phyloP scores from a whole-genome alignment of 2,888 invertebrate species.

The Sialis fuliginosa region DNA sequence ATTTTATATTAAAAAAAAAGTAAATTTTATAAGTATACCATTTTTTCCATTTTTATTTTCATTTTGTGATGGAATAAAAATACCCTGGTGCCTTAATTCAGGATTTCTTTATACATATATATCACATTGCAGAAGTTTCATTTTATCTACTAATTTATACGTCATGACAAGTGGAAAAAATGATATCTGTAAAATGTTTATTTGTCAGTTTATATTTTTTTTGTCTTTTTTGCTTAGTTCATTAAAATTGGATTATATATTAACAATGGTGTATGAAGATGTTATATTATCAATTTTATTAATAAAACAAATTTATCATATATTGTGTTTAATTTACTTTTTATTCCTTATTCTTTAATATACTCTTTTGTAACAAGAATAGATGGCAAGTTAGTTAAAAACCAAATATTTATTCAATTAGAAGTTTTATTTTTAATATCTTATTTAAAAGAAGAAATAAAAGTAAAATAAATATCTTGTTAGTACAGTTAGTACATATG shows the following conservation, averaged over 20 bases:
- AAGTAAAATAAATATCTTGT: too few species aligned
- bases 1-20: constrained; percentile 1
- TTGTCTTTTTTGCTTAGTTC: constrained; percentile 2
- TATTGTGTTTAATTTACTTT: too few species aligned
- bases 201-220: constrained; percentile 2
- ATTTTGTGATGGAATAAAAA: constrained; percentile 1
- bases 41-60: constrained; percentile 5
- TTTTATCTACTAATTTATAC: constrained; percentile 1
- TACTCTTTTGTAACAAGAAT: too few species aligned
- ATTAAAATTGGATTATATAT: constrained; percentile 3
- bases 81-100: constrained; percentile 7
- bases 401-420: too few species aligned
- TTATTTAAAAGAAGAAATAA: too few species aligned
- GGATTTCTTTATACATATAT: constrained; percentile 4
- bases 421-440: too few species aligned
- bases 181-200: constrained; percentile 8
- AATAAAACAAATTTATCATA: too few species aligned
- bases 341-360: too few species aligned
- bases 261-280: constrained; percentile 6
- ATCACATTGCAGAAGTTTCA: constrained; percentile 4
- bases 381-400: too few species aligned
- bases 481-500: too few species aligned
- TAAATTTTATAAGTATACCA: constrained; percentile 6
- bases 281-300: constrained; percentile 6
- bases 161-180: constrained; percentile 5